phyloP scores from a whole-genome alignment of 2,888 invertebrate species.

The Palloptera scutellata region DNA sequence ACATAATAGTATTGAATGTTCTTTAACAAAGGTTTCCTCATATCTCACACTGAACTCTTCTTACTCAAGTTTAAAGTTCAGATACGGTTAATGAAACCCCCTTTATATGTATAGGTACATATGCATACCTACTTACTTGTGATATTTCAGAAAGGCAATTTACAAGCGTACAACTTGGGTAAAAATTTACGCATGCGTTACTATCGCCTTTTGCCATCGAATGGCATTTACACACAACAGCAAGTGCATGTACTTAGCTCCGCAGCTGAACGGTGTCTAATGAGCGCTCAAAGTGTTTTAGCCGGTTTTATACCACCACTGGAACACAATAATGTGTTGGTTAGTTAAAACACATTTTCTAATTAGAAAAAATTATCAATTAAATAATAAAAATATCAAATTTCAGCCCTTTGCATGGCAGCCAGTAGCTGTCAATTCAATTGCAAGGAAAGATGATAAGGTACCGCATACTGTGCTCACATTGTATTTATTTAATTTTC shows the following conservation, averaged over 20 bases:
- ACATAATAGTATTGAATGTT: too few species aligned
- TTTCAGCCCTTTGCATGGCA: conserved; percentile 74
- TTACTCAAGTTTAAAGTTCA: too few species aligned
- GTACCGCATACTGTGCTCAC: conserved; percentile 63
- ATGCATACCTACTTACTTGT: conserved; percentile 1
- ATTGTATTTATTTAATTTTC: neutral
- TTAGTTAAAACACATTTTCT: neutral
- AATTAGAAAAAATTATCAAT: neutral
- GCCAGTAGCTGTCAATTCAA: conserved; percentile 85
- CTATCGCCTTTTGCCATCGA: conserved; percentile 70
- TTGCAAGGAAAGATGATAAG: conserved; percentile 75
- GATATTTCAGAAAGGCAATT: conserved; percentile 73
- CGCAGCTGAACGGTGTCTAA: conserved; percentile 79
- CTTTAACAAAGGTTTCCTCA: too few species aligned
- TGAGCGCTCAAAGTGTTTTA: conserved; percentile 81
- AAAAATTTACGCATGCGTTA: conserved; percentile 76
- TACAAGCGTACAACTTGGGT: conserved; percentile 79
- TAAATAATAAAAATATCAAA: neutral
- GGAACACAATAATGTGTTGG: conserved; percentile 55
- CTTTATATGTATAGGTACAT: neutral
- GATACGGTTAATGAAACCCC: too few species aligned
- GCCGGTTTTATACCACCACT: conserved; percentile 72
- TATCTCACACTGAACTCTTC: too few species aligned
- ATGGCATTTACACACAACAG: conserved; percentile 68
- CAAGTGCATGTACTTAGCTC: conserved; percentile 76